Base-by-base conservation (phyloP, 2,888 invertebrate genomes). In the Kryphioiulus occultus region DNA sequence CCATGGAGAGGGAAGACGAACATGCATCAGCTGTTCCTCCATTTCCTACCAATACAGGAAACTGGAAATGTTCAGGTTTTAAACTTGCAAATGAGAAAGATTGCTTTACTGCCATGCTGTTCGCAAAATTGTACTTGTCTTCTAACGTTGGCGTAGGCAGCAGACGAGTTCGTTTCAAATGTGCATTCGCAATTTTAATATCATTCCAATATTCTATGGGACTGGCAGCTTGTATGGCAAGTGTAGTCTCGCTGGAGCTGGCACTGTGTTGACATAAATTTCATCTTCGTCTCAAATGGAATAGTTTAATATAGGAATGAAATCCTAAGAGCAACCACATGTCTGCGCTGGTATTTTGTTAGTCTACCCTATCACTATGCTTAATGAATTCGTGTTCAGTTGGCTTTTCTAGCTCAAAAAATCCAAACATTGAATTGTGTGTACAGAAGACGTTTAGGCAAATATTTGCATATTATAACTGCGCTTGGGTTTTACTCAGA, bases 331-430 rank as follows among this genome's bases (percentile, higher is more conserved):
- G 68, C 68, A 26, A 12, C 26, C 26, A 68, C 68, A 12, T 68
- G 68, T 68, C 68, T 68, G 68, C 22, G 68, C 26, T 26, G 68
- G 26, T 68, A 68, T 68, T 68, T 68, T 68, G 68, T 68, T 68
- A 68, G 5, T 26, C 68, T 26, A 9, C 26, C 68, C 17, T 68
- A 68, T 68, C 68, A 68, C 68, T 68, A 26, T 10, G 26, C 22
- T 26, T 68, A 68, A 68, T 68, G 68, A 68, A 68, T 68, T 68
- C 68, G 22, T 68, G 68, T 22, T 26, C 68, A 68, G 68, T 26
- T 26, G 68, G 26, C 68, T 68, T 68, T 68, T 68, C 26, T 22
- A 22, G 26, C 19, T 53, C 19, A 68, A 68, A 68, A 68, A 68
- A 68, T 68, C 68, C 68, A 22, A 68, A 68, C 68, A 68, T 68